phyloP scores from a whole-genome alignment of 2,113 vertebrate genomes.

The Geothlypis trichas region DNA sequence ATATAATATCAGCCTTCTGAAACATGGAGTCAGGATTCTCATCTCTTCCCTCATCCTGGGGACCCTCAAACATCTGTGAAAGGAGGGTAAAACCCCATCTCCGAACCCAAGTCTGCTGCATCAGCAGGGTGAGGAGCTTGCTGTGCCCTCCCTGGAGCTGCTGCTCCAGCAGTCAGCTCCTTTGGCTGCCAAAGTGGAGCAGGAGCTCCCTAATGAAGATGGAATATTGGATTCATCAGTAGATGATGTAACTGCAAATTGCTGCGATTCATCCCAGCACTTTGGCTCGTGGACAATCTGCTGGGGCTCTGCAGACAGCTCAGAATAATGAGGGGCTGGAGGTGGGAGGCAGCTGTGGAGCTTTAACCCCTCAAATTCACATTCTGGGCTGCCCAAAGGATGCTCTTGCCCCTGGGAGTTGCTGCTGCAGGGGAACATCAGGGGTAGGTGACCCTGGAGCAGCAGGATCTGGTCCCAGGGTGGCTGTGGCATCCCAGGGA shows the following conservation, averaged over 20 bases:
- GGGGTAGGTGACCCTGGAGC: background rate
- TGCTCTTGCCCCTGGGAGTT: rapidly evolving
- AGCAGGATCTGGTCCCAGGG: background rate
- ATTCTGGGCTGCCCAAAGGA: background rate
- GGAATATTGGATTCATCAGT: background rate
- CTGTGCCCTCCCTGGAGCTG: background rate
- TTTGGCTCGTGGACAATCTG: background rate
- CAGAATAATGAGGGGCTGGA: background rate
- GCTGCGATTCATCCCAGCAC: background rate
- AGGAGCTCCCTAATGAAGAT: background rate
- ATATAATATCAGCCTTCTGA: too few relatives aligned
- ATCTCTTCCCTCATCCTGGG: too few relatives aligned
- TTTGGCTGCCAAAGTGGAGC: background rate
- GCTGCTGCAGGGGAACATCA: background rate
- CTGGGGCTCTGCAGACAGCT: background rate
- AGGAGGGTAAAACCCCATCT: background rate
- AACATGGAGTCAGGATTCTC: too few relatives aligned
- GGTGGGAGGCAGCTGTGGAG: background rate
- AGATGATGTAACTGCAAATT: conserved; percentile 8
- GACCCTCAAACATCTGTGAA: too few relatives aligned
- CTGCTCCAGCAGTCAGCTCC: background rate
- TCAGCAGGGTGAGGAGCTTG: background rate
- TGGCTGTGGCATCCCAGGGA: background rate
- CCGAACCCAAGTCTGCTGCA: background rate
- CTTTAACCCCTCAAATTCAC: background rate